Conservation (phyloP, 2,888 invertebrate species). For the Cremastinae sp. region DNA sequence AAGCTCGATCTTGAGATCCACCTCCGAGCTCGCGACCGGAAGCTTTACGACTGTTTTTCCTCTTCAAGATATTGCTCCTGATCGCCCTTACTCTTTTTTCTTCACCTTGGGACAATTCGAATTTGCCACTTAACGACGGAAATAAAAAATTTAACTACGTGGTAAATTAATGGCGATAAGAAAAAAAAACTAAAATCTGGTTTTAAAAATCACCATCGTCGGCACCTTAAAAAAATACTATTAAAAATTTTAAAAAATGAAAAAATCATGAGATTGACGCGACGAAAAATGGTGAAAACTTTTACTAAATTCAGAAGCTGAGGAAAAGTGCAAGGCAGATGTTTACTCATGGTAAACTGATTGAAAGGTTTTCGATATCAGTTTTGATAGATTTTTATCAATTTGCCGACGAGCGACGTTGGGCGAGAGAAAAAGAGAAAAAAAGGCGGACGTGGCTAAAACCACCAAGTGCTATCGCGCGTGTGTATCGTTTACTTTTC, state of each 20-base stretch:
- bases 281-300: too few species aligned
- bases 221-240: not conserved
- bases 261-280: not conserved
- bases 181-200: too few species aligned
- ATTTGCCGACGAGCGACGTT: not conserved
- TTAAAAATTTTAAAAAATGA: not conserved
- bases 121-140: not conserved
- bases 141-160: not conserved
- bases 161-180: too few species aligned
- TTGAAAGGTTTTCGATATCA: conserved; percentile 21
- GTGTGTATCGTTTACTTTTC: not conserved
- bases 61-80: conserved; percentile 38
- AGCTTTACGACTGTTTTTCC: conserved; percentile 50
- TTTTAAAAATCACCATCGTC: too few species aligned
- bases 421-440: not conserved
- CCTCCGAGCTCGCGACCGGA: conserved; percentile 11
- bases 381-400: conserved; percentile 4
- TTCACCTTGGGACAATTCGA: conserved; percentile 16
- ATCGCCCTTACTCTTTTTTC: conserved; percentile 21
- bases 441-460: conserved; percentile 2
- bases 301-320: not conserved
- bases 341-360: conserved; percentile 20
- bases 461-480: conserved; percentile 1
- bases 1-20: conserved; percentile 26
- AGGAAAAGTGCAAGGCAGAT: conserved; percentile 4